phyloP scores from a whole-genome alignment of 2,888 invertebrate species.

The Cheilosia impressa region DNA sequence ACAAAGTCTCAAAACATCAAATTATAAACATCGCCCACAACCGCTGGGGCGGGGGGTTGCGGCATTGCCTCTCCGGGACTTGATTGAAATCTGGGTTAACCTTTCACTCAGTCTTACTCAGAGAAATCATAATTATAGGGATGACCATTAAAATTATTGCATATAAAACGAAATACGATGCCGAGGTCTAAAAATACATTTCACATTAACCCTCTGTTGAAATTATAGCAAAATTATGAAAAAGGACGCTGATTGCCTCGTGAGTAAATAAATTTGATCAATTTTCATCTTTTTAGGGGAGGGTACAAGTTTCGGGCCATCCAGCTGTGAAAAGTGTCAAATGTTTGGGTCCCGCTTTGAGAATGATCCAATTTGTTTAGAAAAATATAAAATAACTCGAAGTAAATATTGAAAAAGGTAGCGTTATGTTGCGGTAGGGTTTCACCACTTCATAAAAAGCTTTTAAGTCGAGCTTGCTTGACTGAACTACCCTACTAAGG shows the following conservation, averaged over 20 bases:
- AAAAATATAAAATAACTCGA: too few relatives aligned
- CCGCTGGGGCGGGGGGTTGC: constrained; percentile 4
- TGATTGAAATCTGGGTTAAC: constrained; percentile 54
- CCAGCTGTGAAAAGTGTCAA: too few relatives aligned
- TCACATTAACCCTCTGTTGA: constrained; percentile 26
- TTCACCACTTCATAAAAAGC: too few relatives aligned
- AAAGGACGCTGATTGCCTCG: background rate
- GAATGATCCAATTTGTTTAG: too few relatives aligned
- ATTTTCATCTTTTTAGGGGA: too few relatives aligned
- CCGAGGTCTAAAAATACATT: constrained; percentile 19
- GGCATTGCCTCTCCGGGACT: constrained; percentile 16
- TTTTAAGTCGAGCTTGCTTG: too few relatives aligned
- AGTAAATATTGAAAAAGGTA: too few relatives aligned
- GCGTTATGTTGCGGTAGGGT: too few relatives aligned
- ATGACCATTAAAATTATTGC: constrained; percentile 16
- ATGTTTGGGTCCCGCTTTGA: too few relatives aligned
- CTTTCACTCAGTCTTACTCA: constrained; percentile 2
- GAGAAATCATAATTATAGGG: constrained; percentile 51
- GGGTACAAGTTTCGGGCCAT: too few relatives aligned
- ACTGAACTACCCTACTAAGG: too few relatives aligned
- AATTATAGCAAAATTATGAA: constrained; percentile 5
- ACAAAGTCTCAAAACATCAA: constrained; percentile 5
- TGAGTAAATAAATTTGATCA: background rate
- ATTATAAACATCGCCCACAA: constrained; percentile 19
- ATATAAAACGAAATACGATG: constrained; percentile 41